These are phyloP conservation scores for Caenorhabditis sinica DNA, from an alignment of 2,888 invertebrate species.

Conservation along the genomic window DNA sequence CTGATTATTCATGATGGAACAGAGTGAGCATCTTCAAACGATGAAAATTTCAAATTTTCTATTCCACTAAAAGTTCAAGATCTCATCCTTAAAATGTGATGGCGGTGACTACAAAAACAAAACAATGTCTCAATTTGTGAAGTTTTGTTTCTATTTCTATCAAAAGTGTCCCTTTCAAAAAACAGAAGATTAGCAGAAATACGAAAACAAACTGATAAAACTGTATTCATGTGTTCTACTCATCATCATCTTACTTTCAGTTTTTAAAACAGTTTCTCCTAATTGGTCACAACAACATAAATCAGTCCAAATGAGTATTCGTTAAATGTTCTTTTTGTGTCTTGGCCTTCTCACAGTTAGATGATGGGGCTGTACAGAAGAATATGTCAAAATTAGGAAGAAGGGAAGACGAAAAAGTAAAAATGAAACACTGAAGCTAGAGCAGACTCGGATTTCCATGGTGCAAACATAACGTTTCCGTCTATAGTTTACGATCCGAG, in stretches of 20 bases:
- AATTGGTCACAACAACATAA: constrained; percentile 2
- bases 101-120: neutral
- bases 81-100: neutral
- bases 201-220: constrained; percentile 54
- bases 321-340: constrained; percentile 27
- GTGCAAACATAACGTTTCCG: neutral
- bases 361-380: constrained; percentile 18
- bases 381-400: neutral
- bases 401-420: neutral
- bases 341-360: constrained; percentile 17
- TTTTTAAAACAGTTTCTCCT: constrained; percentile 16
- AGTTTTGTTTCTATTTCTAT: constrained; percentile 10
- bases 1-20: no score
- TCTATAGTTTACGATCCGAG: neutral
- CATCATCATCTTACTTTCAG: neutral
- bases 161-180: neutral
- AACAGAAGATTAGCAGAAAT: constrained; percentile 50
- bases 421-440: neutral
- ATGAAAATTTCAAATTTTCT: neutral
- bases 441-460: neutral
- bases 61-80: neutral
- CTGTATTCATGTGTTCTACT: neutral
- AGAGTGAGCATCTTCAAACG: no score
- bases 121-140: neutral
- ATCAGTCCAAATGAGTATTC: constrained; percentile 19